A percentile compares a stretch with the other conserved stretches of the same genome.
These are phyloP conservation scores for Sicus ferrugineus DNA, from an alignment of 2,888 invertebrate species.

Conservation along the genomic window DNA sequence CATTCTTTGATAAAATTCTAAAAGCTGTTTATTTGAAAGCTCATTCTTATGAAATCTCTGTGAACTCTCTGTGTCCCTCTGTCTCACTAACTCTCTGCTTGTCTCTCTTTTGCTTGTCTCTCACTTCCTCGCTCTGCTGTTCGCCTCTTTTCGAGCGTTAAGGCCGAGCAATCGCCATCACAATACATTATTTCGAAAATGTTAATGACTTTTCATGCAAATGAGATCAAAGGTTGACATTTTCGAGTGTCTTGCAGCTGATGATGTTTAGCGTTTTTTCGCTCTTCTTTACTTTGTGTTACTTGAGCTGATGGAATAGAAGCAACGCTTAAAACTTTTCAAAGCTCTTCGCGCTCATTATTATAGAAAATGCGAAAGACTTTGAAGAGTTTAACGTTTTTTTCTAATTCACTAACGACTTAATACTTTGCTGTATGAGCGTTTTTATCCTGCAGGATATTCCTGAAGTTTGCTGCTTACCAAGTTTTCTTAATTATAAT, in stretches of 20 bases:
- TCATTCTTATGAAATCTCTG: no score
- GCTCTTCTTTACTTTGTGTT: no score
- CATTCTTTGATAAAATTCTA: background rate
- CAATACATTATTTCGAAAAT: background rate
- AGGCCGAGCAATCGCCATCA: background rate
- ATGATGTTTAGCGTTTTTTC: background rate
- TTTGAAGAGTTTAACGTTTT: background rate
- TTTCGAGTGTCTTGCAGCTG: background rate
- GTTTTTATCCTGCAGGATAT: no score
- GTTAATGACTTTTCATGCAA: background rate
- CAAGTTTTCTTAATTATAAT: background rate
- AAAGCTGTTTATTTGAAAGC: background rate
- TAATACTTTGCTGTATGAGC: background rate
- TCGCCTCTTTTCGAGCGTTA: background rate
- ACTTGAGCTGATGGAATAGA: background rate
- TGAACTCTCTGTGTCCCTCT: background rate
- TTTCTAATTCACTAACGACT: no score
- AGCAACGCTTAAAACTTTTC: no score
- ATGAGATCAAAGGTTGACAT: background rate
- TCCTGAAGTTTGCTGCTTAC: background rate
- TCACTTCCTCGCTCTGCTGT: background rate
- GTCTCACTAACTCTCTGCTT: no score
- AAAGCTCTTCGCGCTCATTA: background rate
- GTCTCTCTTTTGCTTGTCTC: background rate
- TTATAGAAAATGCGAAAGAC: background rate